Evolutionary conservation across 53 echinoderm and acorn worm species (phyloP), one percentile per base, ranked within the genome.

Genomic region (Echinometra lucunter): DNA sequence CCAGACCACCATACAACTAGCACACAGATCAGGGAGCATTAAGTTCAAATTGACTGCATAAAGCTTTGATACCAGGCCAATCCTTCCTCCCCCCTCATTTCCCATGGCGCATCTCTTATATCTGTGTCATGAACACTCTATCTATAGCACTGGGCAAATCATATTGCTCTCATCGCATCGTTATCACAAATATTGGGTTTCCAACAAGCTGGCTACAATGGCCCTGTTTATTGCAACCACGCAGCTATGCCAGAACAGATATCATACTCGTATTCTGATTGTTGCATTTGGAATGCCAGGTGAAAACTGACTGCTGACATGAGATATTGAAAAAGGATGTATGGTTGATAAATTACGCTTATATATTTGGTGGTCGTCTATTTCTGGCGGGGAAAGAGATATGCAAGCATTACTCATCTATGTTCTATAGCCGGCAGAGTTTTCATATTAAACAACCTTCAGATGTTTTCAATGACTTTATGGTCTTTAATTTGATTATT

Each of bases 181-280:
- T 78, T 78, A 78, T 78, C 78, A 78, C 78, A 42, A 78, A 78
- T 78, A 78, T 78, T 42, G 38, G 42, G 78, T 78, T 78, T 35
- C 78, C 78, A 40, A 38, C 78, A 18, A 38, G 38, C 78, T 42
- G 6, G 38, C 78, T 78, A 78, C 78, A 42, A 78, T 40, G 38
- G 78, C 78, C 19, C 78, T 19, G 40, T 78, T 78, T 78, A 78
- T 78, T 78, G 42, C 78, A 78, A 78, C 42, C 78, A 78, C 78
- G 40, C 78, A 78, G 42, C 78, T 19, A 40, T 42, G 78, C 19
- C 18, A 23, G 21, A 78, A 38, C 78, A 78, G 78, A 78, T 78
- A 78, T 12, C 18, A 78, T 78, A 19, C 78, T 78, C 42, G 13
- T 78, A 78, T 78, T 40, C 21, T 78, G 78, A 78, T 78, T 78